phyloP scores from a whole-genome alignment of 1,140 invertebrate species.

The Aphis gossypii region DNA sequence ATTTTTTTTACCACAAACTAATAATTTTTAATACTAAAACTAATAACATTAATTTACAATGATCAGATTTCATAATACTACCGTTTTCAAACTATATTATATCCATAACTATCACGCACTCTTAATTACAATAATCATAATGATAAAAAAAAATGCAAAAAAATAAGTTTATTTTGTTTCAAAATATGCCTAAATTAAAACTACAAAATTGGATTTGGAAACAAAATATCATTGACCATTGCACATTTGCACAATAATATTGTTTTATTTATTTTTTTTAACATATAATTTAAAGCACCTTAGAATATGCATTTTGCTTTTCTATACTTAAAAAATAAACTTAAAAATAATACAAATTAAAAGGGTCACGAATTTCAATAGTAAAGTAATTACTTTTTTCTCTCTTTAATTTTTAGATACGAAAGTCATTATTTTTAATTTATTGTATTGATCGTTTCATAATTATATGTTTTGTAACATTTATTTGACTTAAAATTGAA shows the following conservation, averaged over 20 bases:
- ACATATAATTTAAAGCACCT: slow-evolving; percentile 22
- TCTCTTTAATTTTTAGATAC: neutral
- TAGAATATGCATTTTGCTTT: slow-evolving; percentile 35
- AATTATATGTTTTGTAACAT: neutral
- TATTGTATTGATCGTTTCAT: neutral
- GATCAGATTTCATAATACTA: neutral
- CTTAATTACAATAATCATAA: neutral
- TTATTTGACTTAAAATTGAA: neutral
- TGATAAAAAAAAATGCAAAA: neutral
- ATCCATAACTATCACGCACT: neutral
- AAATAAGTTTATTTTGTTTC: neutral
- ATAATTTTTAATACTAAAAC: neutral
- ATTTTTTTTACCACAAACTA: neutral
- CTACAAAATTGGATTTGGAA: neutral
- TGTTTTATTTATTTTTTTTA: too few species aligned
- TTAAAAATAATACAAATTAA: neutral
- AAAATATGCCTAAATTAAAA: neutral
- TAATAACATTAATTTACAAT: neutral
- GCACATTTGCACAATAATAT: neutral
- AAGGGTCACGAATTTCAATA: neutral
- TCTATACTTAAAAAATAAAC: neutral
- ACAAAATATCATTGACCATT: neutral
- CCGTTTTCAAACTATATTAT: neutral
- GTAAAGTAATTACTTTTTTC: neutral
- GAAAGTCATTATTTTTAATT: neutral